Evolutionary conservation across 2,888 invertebrate genomes (phyloP).

Genomic region (Lasioglossum oenotherae): DNA sequence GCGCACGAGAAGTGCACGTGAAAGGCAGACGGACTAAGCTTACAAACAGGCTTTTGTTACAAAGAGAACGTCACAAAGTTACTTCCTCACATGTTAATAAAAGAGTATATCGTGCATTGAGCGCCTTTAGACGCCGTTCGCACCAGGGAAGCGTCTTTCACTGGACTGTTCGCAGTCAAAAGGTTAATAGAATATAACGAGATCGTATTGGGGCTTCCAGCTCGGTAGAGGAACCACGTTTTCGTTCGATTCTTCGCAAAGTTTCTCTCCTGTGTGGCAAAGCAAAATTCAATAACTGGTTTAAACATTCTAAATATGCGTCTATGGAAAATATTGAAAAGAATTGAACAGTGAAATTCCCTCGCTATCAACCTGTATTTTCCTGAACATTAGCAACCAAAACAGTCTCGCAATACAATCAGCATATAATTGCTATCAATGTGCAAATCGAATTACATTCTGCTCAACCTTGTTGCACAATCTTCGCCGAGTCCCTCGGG

Average conservation of each 20-base stretch:
- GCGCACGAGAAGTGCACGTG: neutral
- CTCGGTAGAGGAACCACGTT: neutral
- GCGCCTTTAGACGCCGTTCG: neutral
- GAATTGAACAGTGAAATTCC: neutral
- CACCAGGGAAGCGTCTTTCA: neutral
- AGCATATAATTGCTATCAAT: neutral
- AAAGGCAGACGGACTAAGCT: neutral
- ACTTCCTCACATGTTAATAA: neutral
- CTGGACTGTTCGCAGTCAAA: slow-evolving; percentile 1
- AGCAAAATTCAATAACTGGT: neutral
- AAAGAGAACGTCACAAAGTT: neutral
- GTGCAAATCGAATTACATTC: neutral
- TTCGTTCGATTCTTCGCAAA: neutral
- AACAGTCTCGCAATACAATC: neutral
- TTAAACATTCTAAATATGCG: too few relatives aligned
- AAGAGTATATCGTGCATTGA: neutral
- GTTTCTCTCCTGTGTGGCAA: neutral
- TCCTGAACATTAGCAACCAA: neutral
- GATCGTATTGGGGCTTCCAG: neutral
- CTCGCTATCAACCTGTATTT: neutral
- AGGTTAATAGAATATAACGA: slow-evolving; percentile 8
- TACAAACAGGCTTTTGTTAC: neutral
- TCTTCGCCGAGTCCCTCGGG: neutral
- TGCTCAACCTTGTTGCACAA: neutral
- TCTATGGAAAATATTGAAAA: neutral